Percentiles rank a stretch among this genome's conserved stretches.
phyloP scores from a whole-genome alignment of 2,888 invertebrate genomes.

The Actias luna region DNA sequence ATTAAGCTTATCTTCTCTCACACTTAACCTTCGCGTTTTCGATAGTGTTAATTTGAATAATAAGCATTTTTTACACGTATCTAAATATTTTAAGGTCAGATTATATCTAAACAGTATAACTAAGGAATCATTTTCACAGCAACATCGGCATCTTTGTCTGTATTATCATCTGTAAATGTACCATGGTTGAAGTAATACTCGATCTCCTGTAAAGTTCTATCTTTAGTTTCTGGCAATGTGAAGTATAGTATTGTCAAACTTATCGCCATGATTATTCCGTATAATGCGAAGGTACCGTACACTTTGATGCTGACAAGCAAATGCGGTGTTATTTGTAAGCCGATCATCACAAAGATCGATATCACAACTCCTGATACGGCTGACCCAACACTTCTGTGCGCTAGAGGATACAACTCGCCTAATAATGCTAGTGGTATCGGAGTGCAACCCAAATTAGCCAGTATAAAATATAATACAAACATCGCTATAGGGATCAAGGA shows the following conservation, averaged over 20 bases:
- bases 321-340: slow-evolving; percentile 45
- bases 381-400: slow-evolving; percentile 51
- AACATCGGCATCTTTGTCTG: slow-evolving; percentile 19
- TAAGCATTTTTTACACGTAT: too few species aligned
- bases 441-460: slow-evolving; percentile 59
- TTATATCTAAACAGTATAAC: too few species aligned
- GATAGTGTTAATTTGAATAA: too few species aligned
- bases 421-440: slow-evolving; percentile 56
- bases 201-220: slow-evolving; percentile 41
- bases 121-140: slow-evolving; percentile 24
- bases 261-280: slow-evolving; percentile 29
- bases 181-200: slow-evolving; percentile 39
- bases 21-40: too few species aligned
- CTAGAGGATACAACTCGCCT: slow-evolving; percentile 61
- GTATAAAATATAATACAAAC: slow-evolving; percentile 49
- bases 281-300: slow-evolving; percentile 43
- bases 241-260: slow-evolving; percentile 36
- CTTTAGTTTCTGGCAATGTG: slow-evolving; percentile 42
- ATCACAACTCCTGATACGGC: slow-evolving; percentile 41
- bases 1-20: too few species aligned
- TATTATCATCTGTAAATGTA: slow-evolving; percentile 22
- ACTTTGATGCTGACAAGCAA: slow-evolving; percentile 35
- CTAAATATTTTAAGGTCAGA: too few species aligned
- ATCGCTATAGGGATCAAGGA: slow-evolving; percentile 45
- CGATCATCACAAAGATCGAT: slow-evolving; percentile 40